Evolutionary conservation across 2,113 vertebrate species (phyloP).

Genomic region (Corydoras sp.): DNA sequence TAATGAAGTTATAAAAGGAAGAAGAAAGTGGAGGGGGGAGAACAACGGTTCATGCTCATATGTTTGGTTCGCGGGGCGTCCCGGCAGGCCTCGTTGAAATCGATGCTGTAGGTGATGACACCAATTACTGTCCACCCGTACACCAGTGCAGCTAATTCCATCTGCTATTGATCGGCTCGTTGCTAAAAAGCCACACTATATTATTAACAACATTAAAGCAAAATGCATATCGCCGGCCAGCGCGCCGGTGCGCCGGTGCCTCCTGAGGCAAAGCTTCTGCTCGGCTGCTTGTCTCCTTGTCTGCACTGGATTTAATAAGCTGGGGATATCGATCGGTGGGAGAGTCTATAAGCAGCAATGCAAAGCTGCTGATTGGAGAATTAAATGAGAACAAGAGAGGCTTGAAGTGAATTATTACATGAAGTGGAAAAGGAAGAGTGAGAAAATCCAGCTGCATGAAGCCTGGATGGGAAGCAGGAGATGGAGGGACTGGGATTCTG

Average conservation of each 20-base stretch:
- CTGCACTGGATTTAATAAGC: background rate
- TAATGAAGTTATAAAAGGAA: background rate
- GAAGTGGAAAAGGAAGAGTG: background rate
- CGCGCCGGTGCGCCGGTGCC: background rate
- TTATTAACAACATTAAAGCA: conserved; percentile 55
- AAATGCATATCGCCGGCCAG: conserved; percentile 12
- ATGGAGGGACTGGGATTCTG: too few relatives aligned
- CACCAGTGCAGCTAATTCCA: conserved; percentile 65
- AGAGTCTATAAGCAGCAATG: conserved; percentile 14
- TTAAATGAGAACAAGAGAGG: conserved; percentile 39
- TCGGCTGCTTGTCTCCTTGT: conserved; percentile 4
- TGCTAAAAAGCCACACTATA: conserved; percentile 57
- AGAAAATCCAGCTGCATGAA: conserved; percentile 4
- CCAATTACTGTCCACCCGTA: conserved; percentile 64
- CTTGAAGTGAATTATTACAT: conserved; percentile 1
- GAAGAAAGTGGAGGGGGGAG: background rate
- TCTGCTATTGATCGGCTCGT: conserved; percentile 63
- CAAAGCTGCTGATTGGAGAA: conserved; percentile 33
- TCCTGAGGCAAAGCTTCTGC: background rate
- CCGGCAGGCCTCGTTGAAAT: conserved; percentile 40
- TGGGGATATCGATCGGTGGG: background rate
- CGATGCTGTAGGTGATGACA: conserved; percentile 53
- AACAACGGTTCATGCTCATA: background rate
- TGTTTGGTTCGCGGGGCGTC: conserved; percentile 22
- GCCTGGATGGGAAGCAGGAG: too few relatives aligned